Evolutionary conservation across 2,113 vertebrate genomes (phyloP).

Genomic region (Callithrix jacchus): DNA sequence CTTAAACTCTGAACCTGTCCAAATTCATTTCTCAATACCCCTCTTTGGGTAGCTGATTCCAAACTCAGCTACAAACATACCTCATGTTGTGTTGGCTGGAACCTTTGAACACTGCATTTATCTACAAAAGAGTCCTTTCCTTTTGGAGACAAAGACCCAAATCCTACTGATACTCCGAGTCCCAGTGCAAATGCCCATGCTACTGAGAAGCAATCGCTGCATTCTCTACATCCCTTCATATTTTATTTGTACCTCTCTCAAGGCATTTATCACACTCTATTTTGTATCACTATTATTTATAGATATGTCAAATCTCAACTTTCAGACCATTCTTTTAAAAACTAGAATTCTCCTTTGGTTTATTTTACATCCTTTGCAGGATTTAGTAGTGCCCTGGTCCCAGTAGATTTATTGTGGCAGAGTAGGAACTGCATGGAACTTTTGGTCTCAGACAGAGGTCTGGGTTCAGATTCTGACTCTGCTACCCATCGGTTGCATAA

Average conservation of each 20-base stretch:
- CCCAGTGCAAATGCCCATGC: background rate
- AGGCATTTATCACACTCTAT: slow-evolving; percentile 62
- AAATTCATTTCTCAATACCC: background rate
- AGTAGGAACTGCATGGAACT: background rate
- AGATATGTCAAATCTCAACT: slow-evolving; percentile 69
- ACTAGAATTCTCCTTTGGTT: slow-evolving; percentile 37
- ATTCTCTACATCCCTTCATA: background rate
- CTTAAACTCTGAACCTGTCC: background rate
- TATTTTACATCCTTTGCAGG: slow-evolving; percentile 49
- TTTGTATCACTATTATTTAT: slow-evolving; percentile 69
- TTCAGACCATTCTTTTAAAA: slow-evolving; percentile 47
- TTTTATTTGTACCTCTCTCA: slow-evolving; percentile 42
- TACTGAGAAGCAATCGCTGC: background rate
- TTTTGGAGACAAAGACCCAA: background rate
- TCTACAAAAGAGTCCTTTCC: background rate
- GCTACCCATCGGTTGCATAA: background rate
- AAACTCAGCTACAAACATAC: background rate
- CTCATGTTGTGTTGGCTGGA: background rate
- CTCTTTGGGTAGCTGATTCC: background rate
- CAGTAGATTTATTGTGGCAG: background rate
- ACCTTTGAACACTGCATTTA: background rate
- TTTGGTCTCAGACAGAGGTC: background rate
- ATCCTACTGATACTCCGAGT: background rate
- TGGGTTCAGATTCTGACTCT: slow-evolving; percentile 27
- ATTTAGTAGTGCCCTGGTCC: slow-evolving; percentile 18